Evolutionary conservation across 1,140 invertebrate species (phyloP), one percentile per base, ranked within the genome.

Genomic region (Hydropsyche tenuis): DNA sequence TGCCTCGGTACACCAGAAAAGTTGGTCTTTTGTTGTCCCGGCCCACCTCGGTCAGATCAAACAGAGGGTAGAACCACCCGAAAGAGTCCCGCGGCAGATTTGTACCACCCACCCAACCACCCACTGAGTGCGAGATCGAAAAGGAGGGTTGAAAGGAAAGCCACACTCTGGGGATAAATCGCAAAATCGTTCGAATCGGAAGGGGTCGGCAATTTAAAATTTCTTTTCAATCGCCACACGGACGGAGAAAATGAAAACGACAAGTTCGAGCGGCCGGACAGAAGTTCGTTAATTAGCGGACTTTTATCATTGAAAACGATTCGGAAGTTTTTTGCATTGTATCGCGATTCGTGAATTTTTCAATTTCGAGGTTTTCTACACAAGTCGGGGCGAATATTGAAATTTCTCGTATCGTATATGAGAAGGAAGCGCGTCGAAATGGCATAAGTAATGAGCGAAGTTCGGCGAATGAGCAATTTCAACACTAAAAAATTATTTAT

Each of bases 141-240:
- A 20, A 53, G 48, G 46, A 46, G 63, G 22, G 18, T 6, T 23
- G 30, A 16, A 16, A 27, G 20, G 43, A 16, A 18, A 20, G n/a
- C 63, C 42, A 18, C 42, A 42, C 14, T 23, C 27, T 30, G 20
- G 63, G 68, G 60, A 53, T 70, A 75, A 75, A 75, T 75, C 69
- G 73, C 30, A 65, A 63, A 71, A 75, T 75, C 64, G 73, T 48
- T 48, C 51, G 51, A 27, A 48, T 70, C 51, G 68, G 1, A 69
- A 53, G 65, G 68, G 73, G 23, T 53, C 48, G 73, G 46, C 69
- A 75, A 75, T 75, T 75, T 75, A 70, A 75, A 75, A 75, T 75
- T 75, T 75, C 73, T 75, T 74, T 75, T 75, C 73, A 75, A 75
- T 75, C 70, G 73, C 70, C 73, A 75, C 69, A 71, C 73, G 73